Base-by-base conservation (phyloP, 2,797 vertebrate species). In the Glyptemys insculpta region DNA sequence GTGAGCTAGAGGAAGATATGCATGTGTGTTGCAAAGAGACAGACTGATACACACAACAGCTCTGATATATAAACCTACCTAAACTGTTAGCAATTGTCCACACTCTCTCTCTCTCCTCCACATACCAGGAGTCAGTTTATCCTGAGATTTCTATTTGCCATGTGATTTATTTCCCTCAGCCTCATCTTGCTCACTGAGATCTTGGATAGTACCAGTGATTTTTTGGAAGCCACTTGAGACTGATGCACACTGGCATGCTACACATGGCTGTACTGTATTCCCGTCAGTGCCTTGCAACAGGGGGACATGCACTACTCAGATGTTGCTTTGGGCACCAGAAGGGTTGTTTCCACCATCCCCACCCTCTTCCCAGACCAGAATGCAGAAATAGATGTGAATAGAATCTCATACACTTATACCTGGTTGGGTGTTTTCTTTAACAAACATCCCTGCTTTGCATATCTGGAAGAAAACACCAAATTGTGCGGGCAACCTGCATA, bases 1-100 rank as follows among this genome's bases (percentile, higher is more conserved):
- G 82, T 4, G 78, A 92, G 76, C 0, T n/a, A 57, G 65, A 50
- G 59, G 82, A 83, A 79, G 79, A 81, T 19, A n/a, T 37, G 86
- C 91, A 92, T 1, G 2, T 3, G 27, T 4, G 8, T 41, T 23
- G 37, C 37, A 41, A 74, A 74, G 25, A 56, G 37, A 41, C 25
- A 82, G 54, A 47, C 16, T 7, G 37, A 27, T 56, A 6, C 37
- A 81, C 15, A 12, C 37, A 44, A 81, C 9, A 18, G 54, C 27
- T 21, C 15, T 81, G 79, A n/a, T 27, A 49, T 44, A 72, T 19
- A 25, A 21, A 53, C 0, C 0, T 79, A 83, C 53, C 85, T 4
- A 4, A 37, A 27, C 29, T 0, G 0, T 59, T 34, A 78, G 31
- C 29, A 0, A 12, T 4, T 59, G 52, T 4, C 9, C 54, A 15